Base-by-base conservation (phyloP, 2,888 invertebrate species). In the Deroplatys truncata region DNA sequence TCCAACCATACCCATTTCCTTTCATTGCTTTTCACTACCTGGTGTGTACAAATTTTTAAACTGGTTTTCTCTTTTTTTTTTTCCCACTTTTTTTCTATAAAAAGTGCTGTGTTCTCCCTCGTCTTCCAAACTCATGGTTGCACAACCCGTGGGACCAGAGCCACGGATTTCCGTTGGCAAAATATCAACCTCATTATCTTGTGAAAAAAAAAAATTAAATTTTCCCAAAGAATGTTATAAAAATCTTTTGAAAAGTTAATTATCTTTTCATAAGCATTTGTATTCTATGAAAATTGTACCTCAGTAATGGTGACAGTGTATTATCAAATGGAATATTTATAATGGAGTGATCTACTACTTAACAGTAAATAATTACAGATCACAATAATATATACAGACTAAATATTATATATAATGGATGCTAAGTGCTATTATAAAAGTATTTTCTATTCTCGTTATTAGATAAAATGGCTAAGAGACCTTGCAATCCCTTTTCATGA, bases 31-130 rank as follows among this genome's bases (percentile, higher is more conserved):
- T 56, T 85, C 72, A 84, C 72, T 72, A 88, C 88, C 88, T 89
- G 88, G 88, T 88, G 88, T 90, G 88, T 90, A 88, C 90, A 86
- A 88, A 85, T 86, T 88, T 35, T 89, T 28, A 83, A 88, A 28
- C 20, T 82, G 28, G 25, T 82, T 31, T 56, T 84, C n/a, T 8
- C 85, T 29, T 82, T 31, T 15, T n/a, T 31, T 25, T 16, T 25
- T 31, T 28, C 85, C 72, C 82, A 84, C 43, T 88, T 84, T 85
- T n/a, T 85, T 72, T 85, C 31, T 82, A 84, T 84, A 85, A 84
- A 84, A 89, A 89, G 89, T 89, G 89, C 88, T 89, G 89, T 89
- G 89, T 88, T 84, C 86, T 87, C 87, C 84, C 89, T 88, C 88
- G 89, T 89, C 89, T 89, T 89, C 89, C 89, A 87, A 87, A 87